A percentile compares a stretch with the other conserved stretches of the same genome.
phyloP scores from a whole-genome alignment of 2,113 vertebrate genomes.

The Carassius auratus region DNA sequence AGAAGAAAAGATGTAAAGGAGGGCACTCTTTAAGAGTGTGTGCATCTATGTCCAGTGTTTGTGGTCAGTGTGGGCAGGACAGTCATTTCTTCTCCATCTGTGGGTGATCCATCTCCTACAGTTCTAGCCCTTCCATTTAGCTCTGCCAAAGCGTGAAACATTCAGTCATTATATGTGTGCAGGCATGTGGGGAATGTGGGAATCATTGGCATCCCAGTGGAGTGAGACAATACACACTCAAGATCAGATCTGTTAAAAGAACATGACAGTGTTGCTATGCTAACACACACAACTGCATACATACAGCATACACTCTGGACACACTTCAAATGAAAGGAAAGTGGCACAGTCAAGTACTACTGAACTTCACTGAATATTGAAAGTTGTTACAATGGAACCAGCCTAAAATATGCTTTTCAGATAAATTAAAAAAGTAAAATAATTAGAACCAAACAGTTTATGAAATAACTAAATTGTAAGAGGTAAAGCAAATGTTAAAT shows the following conservation, averaged over 20 bases:
- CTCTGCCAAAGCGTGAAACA: slow-evolving; percentile 75
- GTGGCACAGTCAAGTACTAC: no score
- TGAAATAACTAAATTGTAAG: no score
- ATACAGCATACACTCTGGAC: not conserved
- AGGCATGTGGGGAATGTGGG: slow-evolving; percentile 66
- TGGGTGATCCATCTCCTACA: slow-evolving; percentile 67
- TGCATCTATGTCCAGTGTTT: slow-evolving; percentile 23
- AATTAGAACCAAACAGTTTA: no score
- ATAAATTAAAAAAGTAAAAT: no score
- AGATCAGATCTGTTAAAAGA: not conserved
- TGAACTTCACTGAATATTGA: no score
- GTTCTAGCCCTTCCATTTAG: slow-evolving; percentile 70
- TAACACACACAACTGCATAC: slow-evolving; percentile 2
- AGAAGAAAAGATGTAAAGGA: not conserved
- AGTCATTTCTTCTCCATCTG: slow-evolving; percentile 74
- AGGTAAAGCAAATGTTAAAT: no score
- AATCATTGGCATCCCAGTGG: slow-evolving; percentile 12
- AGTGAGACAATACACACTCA: slow-evolving; percentile 32
- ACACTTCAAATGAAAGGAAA: not conserved
- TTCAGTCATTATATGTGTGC: slow-evolving; percentile 71
- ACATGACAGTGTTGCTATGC: not conserved
- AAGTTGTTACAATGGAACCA: no score
- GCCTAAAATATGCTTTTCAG: no score
- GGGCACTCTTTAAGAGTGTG: slow-evolving; percentile 13
- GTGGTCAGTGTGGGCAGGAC: slow-evolving; percentile 69